These are phyloP conservation scores for Darevskia mixta DNA, from an alignment of 2,797 vertebrate species.

Conservation along the genomic window DNA sequence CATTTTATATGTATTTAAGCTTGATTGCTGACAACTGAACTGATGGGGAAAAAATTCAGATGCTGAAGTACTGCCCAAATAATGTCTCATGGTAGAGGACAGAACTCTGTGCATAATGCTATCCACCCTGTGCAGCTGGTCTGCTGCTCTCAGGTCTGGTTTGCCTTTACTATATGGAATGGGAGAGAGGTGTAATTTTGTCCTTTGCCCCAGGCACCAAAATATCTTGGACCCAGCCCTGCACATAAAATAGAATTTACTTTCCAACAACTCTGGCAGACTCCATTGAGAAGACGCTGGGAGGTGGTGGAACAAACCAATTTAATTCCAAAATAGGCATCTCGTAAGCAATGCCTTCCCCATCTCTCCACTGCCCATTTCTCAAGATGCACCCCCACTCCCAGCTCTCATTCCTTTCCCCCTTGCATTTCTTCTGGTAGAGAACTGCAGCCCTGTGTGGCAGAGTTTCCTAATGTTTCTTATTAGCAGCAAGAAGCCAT, in stretches of 20 bases:
- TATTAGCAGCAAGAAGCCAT: not conserved
- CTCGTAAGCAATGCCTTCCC: not conserved
- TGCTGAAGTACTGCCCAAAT: not conserved
- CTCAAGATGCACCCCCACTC: not conserved
- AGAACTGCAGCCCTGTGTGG: accelerated
- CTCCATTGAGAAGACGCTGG: not conserved
- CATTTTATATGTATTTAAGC: slow-evolving; percentile 17
- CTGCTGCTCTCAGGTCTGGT: not conserved
- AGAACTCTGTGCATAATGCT: not conserved
- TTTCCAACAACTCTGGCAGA: not conserved
- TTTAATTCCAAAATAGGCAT: not conserved
- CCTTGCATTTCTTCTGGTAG: not conserved
- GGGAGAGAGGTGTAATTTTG: not conserved
- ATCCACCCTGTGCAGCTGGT: not conserved
- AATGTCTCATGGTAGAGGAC: not conserved
- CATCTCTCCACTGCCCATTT: not conserved
- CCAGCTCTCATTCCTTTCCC: too few species aligned
- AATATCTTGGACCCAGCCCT: not conserved
- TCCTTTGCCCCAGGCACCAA: not conserved
- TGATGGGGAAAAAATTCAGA: too few species aligned
- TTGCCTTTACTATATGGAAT: not conserved
- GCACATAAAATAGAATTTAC: not conserved
- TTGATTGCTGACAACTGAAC: not conserved
- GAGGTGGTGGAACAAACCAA: not conserved
- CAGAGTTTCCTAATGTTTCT: not conserved